Percentiles rank a stretch among this genome's conserved stretches.
These are phyloP conservation scores for Pandion haliaetus DNA, from an alignment of 2,113 vertebrate genomes.

Conservation along the genomic window DNA sequence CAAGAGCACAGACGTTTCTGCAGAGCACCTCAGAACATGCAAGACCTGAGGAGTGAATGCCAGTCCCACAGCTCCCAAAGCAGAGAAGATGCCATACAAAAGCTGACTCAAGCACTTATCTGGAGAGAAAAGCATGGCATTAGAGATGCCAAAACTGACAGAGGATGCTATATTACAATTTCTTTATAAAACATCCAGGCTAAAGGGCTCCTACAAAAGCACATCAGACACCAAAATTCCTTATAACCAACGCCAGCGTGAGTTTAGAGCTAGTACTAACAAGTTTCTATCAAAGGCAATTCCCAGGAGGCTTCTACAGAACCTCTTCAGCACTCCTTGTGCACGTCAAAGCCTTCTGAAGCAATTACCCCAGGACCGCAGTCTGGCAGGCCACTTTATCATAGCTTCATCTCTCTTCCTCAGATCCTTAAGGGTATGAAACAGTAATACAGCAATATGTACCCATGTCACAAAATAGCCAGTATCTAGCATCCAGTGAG, in stretches of 20 bases:
- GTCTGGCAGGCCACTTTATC: not conserved
- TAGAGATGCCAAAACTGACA: not conserved
- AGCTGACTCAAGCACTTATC: not conserved
- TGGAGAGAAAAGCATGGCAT: not conserved
- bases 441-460: not conserved
- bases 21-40: not conserved
- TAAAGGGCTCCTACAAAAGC: not conserved
- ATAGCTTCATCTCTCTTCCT: not conserved
- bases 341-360: not conserved
- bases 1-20: not conserved
- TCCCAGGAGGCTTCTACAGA: not conserved
- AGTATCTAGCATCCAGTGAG: not conserved
- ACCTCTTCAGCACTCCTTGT: not conserved
- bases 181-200: not conserved
- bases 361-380: not conserved
- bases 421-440: not conserved
- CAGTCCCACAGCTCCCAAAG: not conserved
- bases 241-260: rapidly evolving
- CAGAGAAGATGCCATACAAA: not conserved
- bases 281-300: not conserved
- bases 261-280: not conserved
- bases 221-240: not conserved
- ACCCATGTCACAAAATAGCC: not conserved
- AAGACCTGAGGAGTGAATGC: not conserved
- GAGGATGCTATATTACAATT: not conserved